Base-by-base conservation (phyloP, 2,797 vertebrate genomes). In the Oreochromis mossambicus region DNA sequence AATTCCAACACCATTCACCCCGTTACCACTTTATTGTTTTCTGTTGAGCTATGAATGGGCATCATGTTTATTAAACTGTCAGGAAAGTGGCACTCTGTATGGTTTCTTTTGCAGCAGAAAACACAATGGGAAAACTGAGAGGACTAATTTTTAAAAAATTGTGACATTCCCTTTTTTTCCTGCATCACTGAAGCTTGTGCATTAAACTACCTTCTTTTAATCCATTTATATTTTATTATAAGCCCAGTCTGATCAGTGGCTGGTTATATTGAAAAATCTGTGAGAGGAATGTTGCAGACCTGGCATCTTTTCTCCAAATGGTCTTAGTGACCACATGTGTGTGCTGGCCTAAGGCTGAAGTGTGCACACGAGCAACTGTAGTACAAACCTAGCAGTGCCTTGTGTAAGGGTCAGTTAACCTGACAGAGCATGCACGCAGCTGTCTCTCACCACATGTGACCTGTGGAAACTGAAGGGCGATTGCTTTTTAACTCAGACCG, bases 371-470 rank as follows among this genome's bases (percentile, higher is more conserved):
- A 29, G 24, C 46, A 50, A 34, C 29, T 50, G 46, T 50, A 29
- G 10, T n/a, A 50, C 1, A 75, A 75, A 75, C 70, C 86, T 79
- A 82, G 66, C 80, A 63, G 54, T 41, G 58, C 77, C 87, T 17
- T 29, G 38, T 52, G 6, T 77, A 61, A 82, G 82, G 15, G 75
- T 11, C 24, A 24, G 82, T 80, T 48, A 46, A 34, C 73, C 46
- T 83, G 66, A 86, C 50, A 55, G 83, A 76, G 81, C 85, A 4
- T 48, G 77, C 76, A 77, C 17, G 34, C 78, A 76, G 80, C 73
- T 88, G 88, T 66, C 63, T 66, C 63, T 75, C 82, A 50, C 43
- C 77, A 52, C 46, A 63, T 29, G 11, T 81, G 61, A 87, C 56
- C 52, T 41, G 43, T 75, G n/a, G 41, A 85, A 88, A 83, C 11